Evolutionary conservation across 1,140 invertebrate genomes (phyloP).

Genomic region (Caerostris extrusa): DNA sequence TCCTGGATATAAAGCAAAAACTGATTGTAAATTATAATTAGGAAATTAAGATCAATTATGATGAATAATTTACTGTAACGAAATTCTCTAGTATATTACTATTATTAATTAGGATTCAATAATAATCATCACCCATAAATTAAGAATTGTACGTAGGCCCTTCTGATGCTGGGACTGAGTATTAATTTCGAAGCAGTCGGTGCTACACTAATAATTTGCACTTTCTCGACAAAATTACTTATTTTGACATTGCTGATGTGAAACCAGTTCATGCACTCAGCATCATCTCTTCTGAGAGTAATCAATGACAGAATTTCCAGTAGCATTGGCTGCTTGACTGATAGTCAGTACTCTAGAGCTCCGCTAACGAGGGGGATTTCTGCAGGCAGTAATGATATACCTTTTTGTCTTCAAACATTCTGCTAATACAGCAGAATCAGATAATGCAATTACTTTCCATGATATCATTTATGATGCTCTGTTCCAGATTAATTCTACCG

Average conservation of each 20-base stretch:
- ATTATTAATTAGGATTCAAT: neutral
- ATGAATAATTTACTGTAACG: too few relatives aligned
- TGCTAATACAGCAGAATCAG: conserved; percentile 29
- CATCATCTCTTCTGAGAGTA: neutral
- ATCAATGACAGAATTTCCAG: conserved; percentile 61
- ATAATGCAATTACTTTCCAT: conserved; percentile 20
- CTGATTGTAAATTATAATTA: too few relatives aligned
- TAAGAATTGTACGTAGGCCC: neutral
- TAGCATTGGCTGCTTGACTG: conserved; percentile 56
- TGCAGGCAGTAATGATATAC: conserved; percentile 60
- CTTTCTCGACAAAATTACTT: conserved; percentile 28
- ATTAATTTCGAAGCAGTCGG: neutral
- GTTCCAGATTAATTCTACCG: neutral
- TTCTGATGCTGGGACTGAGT: neutral
- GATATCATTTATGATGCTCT: neutral
- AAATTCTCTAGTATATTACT: neutral
- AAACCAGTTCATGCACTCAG: conserved; percentile 15
- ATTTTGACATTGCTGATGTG: conserved; percentile 24
- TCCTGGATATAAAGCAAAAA: too few relatives aligned
- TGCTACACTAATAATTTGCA: neutral
- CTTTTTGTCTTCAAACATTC: conserved; percentile 52
- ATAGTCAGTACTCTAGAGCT: conserved; percentile 35
- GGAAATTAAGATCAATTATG: too few relatives aligned
- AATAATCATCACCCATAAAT: neutral
- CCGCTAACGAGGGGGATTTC: conserved; percentile 57